Percentiles rank a stretch among this genome's conserved stretches.
These are phyloP conservation scores for Scomber scombrus DNA, from an alignment of 2,113 vertebrate species.

Conservation along the genomic window DNA sequence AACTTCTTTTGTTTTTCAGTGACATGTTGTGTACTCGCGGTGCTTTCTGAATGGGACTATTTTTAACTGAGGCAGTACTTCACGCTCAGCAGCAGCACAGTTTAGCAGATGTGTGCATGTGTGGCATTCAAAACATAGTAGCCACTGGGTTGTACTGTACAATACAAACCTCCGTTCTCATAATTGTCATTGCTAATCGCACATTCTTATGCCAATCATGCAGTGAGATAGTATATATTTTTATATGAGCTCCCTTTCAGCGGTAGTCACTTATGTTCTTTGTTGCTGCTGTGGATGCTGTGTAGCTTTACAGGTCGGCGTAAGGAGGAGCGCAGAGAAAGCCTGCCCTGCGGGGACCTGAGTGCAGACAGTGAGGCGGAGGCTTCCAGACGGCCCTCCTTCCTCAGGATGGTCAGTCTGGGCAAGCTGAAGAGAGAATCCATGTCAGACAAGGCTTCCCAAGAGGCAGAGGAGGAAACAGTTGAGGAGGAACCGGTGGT, in stretches of 20 bases:
- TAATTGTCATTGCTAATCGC: background rate
- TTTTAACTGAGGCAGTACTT: constrained; percentile 50
- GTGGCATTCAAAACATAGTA: constrained; percentile 51
- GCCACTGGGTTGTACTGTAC: background rate
- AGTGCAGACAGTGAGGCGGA: constrained; percentile 72
- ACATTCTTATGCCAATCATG: background rate
- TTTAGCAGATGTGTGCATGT: constrained; percentile 59
- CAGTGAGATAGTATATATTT: background rate
- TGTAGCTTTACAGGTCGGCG: constrained; percentile 82
- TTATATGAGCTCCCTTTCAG: background rate
- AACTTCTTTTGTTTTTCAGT: constrained; percentile 70
- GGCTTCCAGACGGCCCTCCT: constrained; percentile 82
- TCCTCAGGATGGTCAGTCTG: constrained; percentile 89
- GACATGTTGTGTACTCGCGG: constrained; percentile 52
- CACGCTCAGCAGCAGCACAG: constrained; percentile 7
- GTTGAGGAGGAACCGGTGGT: constrained; percentile 81
- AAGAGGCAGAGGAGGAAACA: constrained; percentile 75
- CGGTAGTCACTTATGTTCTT: constrained; percentile 4
- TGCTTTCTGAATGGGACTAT: constrained; percentile 69
- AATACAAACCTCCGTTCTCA: background rate
- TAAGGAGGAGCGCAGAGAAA: constrained; percentile 83
- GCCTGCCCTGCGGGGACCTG: constrained; percentile 77
- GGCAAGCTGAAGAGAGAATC: constrained; percentile 87
- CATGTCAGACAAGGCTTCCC: constrained; percentile 85
- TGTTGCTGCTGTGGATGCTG: constrained; percentile 14